Evolutionary conservation across 2,888 invertebrate species (phyloP).

Genomic region (Trachelus troglodyta): DNA sequence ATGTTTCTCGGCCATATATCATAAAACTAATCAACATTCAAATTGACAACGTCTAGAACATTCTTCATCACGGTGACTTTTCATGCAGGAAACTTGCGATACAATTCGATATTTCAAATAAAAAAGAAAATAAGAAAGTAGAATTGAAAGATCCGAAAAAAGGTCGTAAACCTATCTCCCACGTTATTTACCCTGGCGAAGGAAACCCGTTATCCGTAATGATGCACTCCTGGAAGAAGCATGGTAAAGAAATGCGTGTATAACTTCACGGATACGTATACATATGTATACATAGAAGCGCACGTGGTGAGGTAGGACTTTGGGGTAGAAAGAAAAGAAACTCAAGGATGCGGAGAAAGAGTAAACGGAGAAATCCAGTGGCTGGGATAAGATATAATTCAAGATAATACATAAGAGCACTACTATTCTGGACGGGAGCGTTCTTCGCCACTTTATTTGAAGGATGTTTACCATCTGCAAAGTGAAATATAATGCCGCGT

Average conservation of each 20-base stretch:
- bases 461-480: not conserved
- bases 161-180: conserved; percentile 22
- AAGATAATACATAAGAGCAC: conserved; percentile 34
- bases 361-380: conserved; percentile 25
- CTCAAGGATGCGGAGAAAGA: not conserved
- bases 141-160: conserved; percentile 11
- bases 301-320: not conserved
- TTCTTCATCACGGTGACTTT: not conserved
- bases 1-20: not conserved
- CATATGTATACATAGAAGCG: not conserved
- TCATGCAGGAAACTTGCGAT: not conserved
- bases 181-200: conserved; percentile 30
- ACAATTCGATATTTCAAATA: not conserved
- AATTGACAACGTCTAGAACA: not conserved
- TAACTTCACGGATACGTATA: not conserved
- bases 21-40: not conserved
- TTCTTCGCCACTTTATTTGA: conserved; percentile 3
- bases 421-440: not conserved
- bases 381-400: conserved; percentile 29
- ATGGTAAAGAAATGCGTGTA: conserved; percentile 2
- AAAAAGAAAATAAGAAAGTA: not conserved
- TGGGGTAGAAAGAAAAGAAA: not conserved
- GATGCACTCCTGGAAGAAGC: conserved; percentile 26
- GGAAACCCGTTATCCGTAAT: conserved; percentile 34
- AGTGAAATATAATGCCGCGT: not conserved